phyloP scores from a whole-genome alignment of 2,888 invertebrate species.

The Trypoxylon attenuatum region DNA sequence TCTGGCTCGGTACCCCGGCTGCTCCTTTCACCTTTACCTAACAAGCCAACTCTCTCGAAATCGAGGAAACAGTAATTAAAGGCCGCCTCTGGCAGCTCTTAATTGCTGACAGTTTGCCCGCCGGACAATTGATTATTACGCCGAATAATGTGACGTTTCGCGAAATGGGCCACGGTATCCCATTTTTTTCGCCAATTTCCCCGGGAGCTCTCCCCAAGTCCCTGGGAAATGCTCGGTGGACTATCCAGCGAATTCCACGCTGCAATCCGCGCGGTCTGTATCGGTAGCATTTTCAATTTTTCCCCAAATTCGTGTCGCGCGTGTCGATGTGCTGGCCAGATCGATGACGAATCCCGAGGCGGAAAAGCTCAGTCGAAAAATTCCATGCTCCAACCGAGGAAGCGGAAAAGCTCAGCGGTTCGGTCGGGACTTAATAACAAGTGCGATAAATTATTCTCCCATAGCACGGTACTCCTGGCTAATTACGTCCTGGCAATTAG shows the following conservation, averaged over 20 bases:
- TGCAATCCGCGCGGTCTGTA: background rate
- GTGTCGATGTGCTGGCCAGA: background rate
- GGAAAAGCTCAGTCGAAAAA: conserved; percentile 12
- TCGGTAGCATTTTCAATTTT: conserved; percentile 22
- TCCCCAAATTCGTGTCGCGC: background rate
- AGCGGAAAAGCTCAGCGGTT: conserved; percentile 11
- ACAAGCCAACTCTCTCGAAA: conserved; percentile 1
- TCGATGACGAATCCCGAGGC: conserved; percentile 9
- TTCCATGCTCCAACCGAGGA: conserved; percentile 18
- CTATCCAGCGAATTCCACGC: background rate
- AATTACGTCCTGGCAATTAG: conserved; percentile 47
- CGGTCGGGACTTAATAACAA: conserved; percentile 39
- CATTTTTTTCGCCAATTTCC: background rate
- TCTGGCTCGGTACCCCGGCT: background rate
- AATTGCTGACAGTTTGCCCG: conserved; percentile 13
- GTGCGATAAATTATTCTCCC: conserved; percentile 41
- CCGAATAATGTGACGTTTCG: background rate
- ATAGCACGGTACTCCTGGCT: conserved; percentile 29
- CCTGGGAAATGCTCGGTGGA: background rate
- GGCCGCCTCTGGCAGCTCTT: conserved; percentile 10
- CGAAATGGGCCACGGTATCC: background rate
- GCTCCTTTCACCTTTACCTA: conserved; percentile 6
- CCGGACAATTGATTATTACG: background rate
- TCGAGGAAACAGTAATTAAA: conserved; percentile 22
- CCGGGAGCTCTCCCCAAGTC: background rate